Evolutionary conservation across 2,113 vertebrate genomes (phyloP), one percentile per base, ranked within the genome.

Genomic region (Crotalus horridus): DNA sequence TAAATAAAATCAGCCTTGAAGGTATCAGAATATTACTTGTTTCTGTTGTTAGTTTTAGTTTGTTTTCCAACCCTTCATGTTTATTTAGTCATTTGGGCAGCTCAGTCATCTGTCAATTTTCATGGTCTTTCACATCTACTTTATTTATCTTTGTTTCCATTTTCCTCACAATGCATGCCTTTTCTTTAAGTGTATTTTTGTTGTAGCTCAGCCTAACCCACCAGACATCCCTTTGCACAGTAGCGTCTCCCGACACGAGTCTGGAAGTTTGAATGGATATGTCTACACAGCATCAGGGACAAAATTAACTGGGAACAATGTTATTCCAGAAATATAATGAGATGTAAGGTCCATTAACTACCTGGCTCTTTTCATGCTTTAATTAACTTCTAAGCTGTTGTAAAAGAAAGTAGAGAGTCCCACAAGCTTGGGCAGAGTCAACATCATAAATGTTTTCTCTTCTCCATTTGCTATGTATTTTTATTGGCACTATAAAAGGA

Each of bases 381-480:
- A 48, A 33, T 39, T 85, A 11, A 61, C 54, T 7, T 3, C 29
- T 7, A 20, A 53, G 21, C 55, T 51, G 24, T n/a, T 51, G 43
- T 43, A 43, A 51, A 64, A 58, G 43, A 92, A 48, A 26, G 29
- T 39, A 85, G 61, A 88, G 29, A 89, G 90, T 91, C 54, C 90
- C 90, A 87, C 20, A 91, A 53, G 20, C 24, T 33, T 48, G 24
- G 87, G 23, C 46, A 91, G 87, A 89, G 64, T 91, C 24, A 20
- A 91, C 46, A 93, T 61, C 0, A 29, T 89, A 93, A 93, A 91
- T 85, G 17, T 6, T 89, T 29, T 89, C 54, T 85, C n/a, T 29
- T 85, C 43, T 39, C 55, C 87, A n/a, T 89, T 43, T 29, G 43
- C 86, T 29, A 21, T 51, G 85, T 91, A 29, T 29, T 93, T 93